A percentile compares a stretch with the other conserved stretches of the same genome.
phyloP scores from a whole-genome alignment of 2,113 vertebrate genomes.

The Rhineura floridana region DNA sequence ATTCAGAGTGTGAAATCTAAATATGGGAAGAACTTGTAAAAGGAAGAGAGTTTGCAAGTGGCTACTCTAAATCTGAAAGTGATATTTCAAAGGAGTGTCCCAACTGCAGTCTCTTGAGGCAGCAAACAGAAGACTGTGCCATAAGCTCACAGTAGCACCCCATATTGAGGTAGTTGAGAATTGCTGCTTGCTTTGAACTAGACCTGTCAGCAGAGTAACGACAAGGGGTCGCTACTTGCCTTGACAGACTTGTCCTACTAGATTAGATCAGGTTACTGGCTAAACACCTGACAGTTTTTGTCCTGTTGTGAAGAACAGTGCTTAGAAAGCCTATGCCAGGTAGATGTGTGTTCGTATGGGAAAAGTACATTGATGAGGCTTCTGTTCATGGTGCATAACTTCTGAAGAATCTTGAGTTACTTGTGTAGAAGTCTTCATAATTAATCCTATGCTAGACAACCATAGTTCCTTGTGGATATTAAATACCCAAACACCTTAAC shows the following conservation, averaged over 20 bases:
- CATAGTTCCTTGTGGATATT: not conserved
- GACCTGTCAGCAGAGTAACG: not conserved
- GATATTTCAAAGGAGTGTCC: not conserved
- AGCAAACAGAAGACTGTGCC: not conserved
- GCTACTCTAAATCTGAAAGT: not conserved
- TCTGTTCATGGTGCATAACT: no score
- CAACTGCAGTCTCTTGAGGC: not conserved
- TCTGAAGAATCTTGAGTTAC: not conserved
- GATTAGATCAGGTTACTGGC: no score
- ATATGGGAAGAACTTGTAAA: not conserved
- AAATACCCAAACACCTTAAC: not conserved
- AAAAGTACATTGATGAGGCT: not conserved
- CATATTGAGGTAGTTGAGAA: not conserved
- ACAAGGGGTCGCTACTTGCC: not conserved
- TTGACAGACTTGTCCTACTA: not conserved
- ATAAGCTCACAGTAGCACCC: no score
- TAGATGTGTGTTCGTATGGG: not conserved
- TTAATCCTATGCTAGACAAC: not conserved
- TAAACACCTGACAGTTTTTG: not conserved
- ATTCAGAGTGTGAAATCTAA: not conserved
- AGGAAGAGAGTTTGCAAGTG: not conserved
- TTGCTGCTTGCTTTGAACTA: not conserved
- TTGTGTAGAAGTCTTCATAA: not conserved
- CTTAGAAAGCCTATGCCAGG: not conserved
- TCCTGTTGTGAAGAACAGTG: not conserved